Base-by-base conservation (phyloP, 2,888 invertebrate species). In the Drosophila subquinaria region DNA sequence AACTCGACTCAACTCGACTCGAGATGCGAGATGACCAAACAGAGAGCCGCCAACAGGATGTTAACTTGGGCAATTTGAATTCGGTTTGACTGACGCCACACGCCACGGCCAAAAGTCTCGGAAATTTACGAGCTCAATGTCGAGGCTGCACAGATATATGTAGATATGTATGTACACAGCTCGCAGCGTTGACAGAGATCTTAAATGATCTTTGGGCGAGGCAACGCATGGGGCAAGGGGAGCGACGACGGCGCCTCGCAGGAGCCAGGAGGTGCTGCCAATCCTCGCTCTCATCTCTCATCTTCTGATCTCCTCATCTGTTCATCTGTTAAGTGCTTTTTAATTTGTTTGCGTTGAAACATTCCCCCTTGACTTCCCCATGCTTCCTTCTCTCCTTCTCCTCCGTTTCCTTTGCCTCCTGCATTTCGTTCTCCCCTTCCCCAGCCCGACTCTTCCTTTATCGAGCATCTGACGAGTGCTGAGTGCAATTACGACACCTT, bases 401-500 rank as follows among this genome's bases (percentile, higher is more conserved):
- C 43, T 53, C 27, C 23, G 6, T 3, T 13, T 20, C 11, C 38
- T 13, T 33, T 33, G 10, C 30, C 30, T 36, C 4, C 42, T 53
- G 0, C 30, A 0, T 27, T 20, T 2, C 23, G 9, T 35, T 1
- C 17, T 17, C 17, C 17, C 17, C 17, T 17, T 17, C 17, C 17
- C 17, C 17, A 17, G 17, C 17, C 17, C 17, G 17, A 17, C 17
- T 17, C 76, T 78, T 80, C 88, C 78, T 89, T 88, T 45, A 35
- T 35, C 81, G 67, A 69, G 69, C 72, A 76, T 69, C 81, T 69
- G 72, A 52, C 72, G 73, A 80, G 88, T 27, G 27, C 77, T 88
- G 84, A 90, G 88, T 88, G 88, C 90, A 91, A 91, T 91, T 91
- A 90, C 87, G 82, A 88, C 91, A 91, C 90, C 89, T 91, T 90